phyloP scores from a whole-genome alignment of 2,113 vertebrate species.

The Murina feae region DNA sequence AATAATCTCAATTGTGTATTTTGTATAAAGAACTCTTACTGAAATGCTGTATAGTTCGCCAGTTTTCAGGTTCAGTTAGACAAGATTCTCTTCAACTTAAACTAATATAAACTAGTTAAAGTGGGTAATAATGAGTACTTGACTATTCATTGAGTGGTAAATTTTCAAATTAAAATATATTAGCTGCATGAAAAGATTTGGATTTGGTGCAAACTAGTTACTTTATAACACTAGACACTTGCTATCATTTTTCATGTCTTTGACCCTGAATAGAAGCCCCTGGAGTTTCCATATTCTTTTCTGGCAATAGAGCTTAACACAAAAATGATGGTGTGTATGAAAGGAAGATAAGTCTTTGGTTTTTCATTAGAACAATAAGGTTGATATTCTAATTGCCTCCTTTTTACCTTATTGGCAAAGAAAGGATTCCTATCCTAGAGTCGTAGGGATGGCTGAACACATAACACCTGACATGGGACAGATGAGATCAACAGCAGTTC shows the following conservation, averaged over 20 bases:
- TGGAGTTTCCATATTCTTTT: neutral
- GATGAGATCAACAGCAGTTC: neutral
- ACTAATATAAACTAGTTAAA: neutral
- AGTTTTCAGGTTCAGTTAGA: neutral
- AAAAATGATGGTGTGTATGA: neutral
- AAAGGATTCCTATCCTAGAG: neutral
- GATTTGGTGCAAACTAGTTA: neutral
- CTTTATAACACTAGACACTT: neutral
- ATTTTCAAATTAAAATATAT: slow-evolving; percentile 2
- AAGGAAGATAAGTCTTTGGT: neutral
- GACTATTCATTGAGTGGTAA: neutral
- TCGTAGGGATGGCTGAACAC: neutral
- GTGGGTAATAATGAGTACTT: neutral
- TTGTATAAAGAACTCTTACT: slow-evolving; percentile 4
- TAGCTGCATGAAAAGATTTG: slow-evolving; percentile 1
- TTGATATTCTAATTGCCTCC: neutral
- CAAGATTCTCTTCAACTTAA: neutral
- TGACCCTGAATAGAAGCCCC: neutral
- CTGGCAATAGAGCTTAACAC: neutral
- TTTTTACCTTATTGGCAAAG: neutral
- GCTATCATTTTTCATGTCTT: neutral
- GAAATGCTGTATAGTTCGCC: neutral
- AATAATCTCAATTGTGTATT: neutral
- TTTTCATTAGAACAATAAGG: neutral
- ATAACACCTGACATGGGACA: neutral